These are phyloP conservation scores for Anoplolepis gracilipes DNA, from an alignment of 1,140 invertebrate species.

Conservation along the genomic window DNA sequence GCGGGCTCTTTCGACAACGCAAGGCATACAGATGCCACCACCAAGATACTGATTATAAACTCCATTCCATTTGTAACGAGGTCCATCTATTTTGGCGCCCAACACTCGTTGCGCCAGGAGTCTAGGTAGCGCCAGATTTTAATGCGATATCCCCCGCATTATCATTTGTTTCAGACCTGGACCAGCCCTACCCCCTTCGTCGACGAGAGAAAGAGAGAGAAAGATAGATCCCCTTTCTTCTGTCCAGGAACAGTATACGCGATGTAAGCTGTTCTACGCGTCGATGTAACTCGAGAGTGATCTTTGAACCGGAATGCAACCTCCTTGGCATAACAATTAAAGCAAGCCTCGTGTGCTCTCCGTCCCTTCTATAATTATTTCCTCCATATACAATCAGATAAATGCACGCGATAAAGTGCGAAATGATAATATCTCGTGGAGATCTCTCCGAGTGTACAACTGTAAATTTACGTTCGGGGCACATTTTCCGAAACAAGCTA, in stretches of 20 bases:
- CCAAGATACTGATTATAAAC: conserved; percentile 85
- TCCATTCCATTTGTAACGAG: conserved; percentile 86
- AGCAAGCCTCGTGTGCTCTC: neutral
- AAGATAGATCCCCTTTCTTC: too few relatives aligned
- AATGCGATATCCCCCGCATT: conserved; percentile 82
- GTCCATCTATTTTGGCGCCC: conserved; percentile 85
- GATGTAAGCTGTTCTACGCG: conserved; percentile 24
- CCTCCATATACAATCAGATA: neutral
- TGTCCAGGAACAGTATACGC: conserved; percentile 32
- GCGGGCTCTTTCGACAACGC: conserved; percentile 68
- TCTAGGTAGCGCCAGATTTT: conserved; percentile 83
- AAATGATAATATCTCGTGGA: conserved; percentile 26
- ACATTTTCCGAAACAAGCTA: conserved; percentile 54
- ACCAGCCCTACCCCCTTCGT: conserved; percentile 10
- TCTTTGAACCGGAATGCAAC: neutral
- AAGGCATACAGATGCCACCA: conserved; percentile 80
- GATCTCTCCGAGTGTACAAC: neutral
- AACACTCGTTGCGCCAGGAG: conserved; percentile 68
- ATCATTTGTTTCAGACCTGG: conserved; percentile 79
- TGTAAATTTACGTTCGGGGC: conserved; percentile 22
- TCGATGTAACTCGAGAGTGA: conserved; percentile 10
- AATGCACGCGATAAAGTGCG: conserved; percentile 15
- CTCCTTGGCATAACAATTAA: conserved; percentile 24
- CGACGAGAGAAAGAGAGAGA: neutral
- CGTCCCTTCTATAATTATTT: neutral